phyloP scores from a whole-genome alignment of 1,140 invertebrate genomes.

The Bathynomus jamesi region DNA sequence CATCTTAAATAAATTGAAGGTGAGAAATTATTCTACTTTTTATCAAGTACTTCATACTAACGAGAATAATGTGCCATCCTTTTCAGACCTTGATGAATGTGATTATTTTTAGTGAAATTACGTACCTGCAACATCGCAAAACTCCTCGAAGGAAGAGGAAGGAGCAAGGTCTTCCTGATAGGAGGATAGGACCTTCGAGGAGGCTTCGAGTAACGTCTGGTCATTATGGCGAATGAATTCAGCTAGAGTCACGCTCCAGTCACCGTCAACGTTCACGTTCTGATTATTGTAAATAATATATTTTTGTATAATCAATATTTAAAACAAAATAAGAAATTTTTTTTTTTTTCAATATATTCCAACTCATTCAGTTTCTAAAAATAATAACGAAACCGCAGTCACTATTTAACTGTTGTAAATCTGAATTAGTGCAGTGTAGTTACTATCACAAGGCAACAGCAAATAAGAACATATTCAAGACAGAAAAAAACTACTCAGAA shows the following conservation, averaged over 20 bases:
- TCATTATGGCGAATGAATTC: slow-evolving; percentile 92
- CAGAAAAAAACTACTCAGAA: background rate
- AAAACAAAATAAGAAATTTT: background rate
- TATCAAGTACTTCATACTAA: too few relatives aligned
- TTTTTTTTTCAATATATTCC: too few relatives aligned
- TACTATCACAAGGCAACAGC: background rate
- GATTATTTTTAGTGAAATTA: too few relatives aligned
- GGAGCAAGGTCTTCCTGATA: slow-evolving; percentile 85
- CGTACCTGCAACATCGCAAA: slow-evolving; percentile 72
- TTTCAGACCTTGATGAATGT: too few relatives aligned
- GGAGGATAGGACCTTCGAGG: slow-evolving; percentile 66
- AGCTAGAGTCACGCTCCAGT: slow-evolving; percentile 79
- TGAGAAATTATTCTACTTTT: too few relatives aligned
- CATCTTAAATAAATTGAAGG: too few relatives aligned
- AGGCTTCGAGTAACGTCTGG: slow-evolving; percentile 74
- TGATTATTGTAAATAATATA: too few relatives aligned
- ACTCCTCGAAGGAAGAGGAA: slow-evolving; percentile 79
- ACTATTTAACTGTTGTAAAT: background rate
- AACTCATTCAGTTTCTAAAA: background rate
- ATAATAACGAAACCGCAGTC: background rate
- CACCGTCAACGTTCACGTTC: slow-evolving; percentile 54
- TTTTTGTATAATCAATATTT: slow-evolving; percentile 1
- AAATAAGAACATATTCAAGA: background rate
- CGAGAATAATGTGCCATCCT: too few relatives aligned
- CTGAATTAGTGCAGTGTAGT: background rate